phyloP scores from a whole-genome alignment of 1,140 invertebrate species.

The Rhysida immarginata region DNA sequence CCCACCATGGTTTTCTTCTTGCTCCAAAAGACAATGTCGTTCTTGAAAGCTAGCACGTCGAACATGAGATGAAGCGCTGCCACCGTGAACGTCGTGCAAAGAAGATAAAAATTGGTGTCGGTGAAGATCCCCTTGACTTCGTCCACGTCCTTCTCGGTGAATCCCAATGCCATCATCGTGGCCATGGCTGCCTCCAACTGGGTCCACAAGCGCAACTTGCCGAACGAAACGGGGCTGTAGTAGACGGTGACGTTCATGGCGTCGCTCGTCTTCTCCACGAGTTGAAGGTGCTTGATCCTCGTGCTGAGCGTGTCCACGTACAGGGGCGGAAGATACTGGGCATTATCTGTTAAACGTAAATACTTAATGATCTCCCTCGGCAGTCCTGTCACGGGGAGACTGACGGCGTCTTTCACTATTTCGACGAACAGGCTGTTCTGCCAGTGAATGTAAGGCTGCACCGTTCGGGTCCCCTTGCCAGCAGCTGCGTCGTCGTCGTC shows the following conservation, averaged over 20 bases:
- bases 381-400: no score
- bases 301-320: no score
- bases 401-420: no score
- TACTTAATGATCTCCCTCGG: no score
- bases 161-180: conserved; percentile 51
- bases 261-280: conserved; percentile 19
- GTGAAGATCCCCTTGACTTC: conserved; percentile 93
- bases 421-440: no score
- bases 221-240: conserved; percentile 35
- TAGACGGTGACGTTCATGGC: conserved; percentile 28
- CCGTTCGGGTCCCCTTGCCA: no score
- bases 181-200: conserved; percentile 65
- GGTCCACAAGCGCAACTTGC: conserved; percentile 44
- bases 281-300: no score
- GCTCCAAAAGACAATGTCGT: conserved; percentile 91
- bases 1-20: conserved; percentile 68
- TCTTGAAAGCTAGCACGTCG: conserved; percentile 95
- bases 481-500: no score
- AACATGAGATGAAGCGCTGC: conserved; percentile 89
- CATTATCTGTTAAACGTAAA: no score
- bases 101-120: conserved; percentile 84
- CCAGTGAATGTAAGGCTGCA: no score
- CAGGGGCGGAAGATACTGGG: no score
- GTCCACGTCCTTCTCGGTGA: conserved; percentile 85
- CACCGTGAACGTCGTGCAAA: conserved; percentile 83